Evolutionary conservation across 1,140 invertebrate species (phyloP).

Genomic region (Antheraea mylitta): DNA sequence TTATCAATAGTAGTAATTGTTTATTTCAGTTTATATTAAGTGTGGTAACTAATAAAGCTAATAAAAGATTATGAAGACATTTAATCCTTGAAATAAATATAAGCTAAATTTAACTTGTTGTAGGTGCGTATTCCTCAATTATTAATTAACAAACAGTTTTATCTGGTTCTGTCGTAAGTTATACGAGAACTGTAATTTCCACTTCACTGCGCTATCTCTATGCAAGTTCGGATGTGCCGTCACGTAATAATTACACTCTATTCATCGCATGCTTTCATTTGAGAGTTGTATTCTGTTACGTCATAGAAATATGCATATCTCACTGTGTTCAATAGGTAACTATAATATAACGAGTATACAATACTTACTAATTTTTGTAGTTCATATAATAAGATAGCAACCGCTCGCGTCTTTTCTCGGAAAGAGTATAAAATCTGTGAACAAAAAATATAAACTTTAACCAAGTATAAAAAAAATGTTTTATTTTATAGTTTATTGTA

Average conservation of each 20-base stretch:
- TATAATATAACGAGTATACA: not conserved
- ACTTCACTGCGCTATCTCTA: not conserved
- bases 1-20: too few species aligned
- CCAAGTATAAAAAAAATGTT: too few species aligned
- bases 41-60: too few species aligned
- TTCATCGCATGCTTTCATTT: conserved; percentile 12
- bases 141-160: not conserved
- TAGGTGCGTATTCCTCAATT: not conserved
- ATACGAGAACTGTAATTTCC: not conserved
- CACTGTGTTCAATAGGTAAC: not conserved
- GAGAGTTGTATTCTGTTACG: not conserved
- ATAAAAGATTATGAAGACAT: too few species aligned
- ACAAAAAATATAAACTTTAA: too few species aligned
- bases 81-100: too few species aligned
- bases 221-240: conserved; percentile 13
- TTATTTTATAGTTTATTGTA: too few species aligned
- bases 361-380: not conserved
- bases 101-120: too few species aligned
- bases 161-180: not conserved
- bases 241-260: conserved; percentile 22
- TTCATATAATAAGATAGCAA: not conserved
- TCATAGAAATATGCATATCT: not conserved
- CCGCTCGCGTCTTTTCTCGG: too few species aligned
- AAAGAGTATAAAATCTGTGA: too few species aligned
- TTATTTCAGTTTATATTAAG: too few species aligned